Evolutionary conservation across 1,140 invertebrate species (phyloP), one percentile per base, ranked within the genome.

Genomic region (Muscidifurax raptorellus): DNA sequence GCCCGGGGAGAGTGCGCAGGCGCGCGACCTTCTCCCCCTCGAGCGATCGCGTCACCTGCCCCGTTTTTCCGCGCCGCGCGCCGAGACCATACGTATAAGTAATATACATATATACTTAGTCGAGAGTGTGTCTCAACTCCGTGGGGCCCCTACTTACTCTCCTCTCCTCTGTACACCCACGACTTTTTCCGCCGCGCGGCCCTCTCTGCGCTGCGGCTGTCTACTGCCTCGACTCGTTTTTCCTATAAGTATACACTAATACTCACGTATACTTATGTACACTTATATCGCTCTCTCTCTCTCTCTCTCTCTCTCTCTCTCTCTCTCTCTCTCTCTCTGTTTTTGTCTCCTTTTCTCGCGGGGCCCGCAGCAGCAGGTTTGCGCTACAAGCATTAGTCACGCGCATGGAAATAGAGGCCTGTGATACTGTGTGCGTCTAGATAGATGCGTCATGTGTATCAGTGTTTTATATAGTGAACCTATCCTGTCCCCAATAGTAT

Each of bases 21-120:
- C 85, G 85, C 85, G 85, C 85, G 85, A 86, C 85, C 85, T 86
- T 86, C 85, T 80, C 81, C 77, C 85, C 84, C 84, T 78, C 80
- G 66, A 82, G 80, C 80, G 47, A 82, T 82, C 84, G 80, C 80
- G 75, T 82, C 80, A 82, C 79, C 81, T 83, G 80, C 81, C 81
- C 85, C 81, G 67, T 86, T 85, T 85, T 85, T 80, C 84, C 27
- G 12, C 75, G 28, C 28, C 6, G 59, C 64, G 64, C n/a, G 64
- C 64, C 0, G 9, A 27, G 64, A 6, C 18, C 66, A 12, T 27
- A 66, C 3, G n/a, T n/a, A n/a, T n/a, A n/a, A n/a, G n/a, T n/a
- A n/a, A n/a, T n/a, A n/a, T n/a, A n/a, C n/a, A n/a, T n/a, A n/a
- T n/a, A n/a, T n/a, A n/a, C n/a, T n/a, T n/a, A 66, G 64, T 5